These are phyloP conservation scores for Danio kyathit DNA, from an alignment of 2,797 vertebrate species.

Conservation along the genomic window DNA sequence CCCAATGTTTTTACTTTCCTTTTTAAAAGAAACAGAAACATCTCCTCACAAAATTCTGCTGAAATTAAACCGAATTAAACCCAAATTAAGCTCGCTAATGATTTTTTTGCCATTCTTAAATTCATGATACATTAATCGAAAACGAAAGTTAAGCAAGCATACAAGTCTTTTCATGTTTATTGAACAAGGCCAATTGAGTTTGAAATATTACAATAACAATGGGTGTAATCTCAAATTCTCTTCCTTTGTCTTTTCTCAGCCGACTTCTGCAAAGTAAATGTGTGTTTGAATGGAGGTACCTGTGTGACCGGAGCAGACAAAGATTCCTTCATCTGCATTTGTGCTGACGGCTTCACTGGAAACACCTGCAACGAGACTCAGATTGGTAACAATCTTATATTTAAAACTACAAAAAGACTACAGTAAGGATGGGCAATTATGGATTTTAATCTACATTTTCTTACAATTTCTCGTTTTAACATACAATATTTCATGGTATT, in stretches of 20 bases:
- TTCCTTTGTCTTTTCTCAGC: conserved; percentile 72
- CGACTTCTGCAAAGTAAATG: conserved; percentile 86
- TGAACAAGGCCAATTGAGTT: neutral
- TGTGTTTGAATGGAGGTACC: conserved; percentile 91
- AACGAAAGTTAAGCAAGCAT: no score
- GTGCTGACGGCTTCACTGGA: conserved; percentile 88
- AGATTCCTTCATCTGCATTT: conserved; percentile 88
- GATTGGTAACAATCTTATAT: conserved; percentile 75
- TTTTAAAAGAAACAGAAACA: conserved; percentile 33
- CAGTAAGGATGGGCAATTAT: no score
- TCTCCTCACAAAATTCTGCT: conserved; percentile 6
- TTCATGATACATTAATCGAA: no score
- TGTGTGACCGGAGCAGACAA: conserved; percentile 81
- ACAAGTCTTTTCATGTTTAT: neutral
- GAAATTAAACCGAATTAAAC: neutral
- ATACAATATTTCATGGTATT: no score
- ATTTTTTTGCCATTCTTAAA: no score
- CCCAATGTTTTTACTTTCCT: conserved; percentile 50
- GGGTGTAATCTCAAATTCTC: neutral
- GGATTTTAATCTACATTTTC: no score
- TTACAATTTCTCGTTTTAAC: no score
- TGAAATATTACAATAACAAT: neutral
- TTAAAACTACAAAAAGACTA: no score
- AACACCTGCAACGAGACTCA: conserved; percentile 89
- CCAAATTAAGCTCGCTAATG: neutral